A percentile compares a stretch with the other conserved stretches of the same genome.
Evolutionary conservation across 2,797 vertebrate genomes (phyloP).

Genomic region (Eulemur mongoz): DNA sequence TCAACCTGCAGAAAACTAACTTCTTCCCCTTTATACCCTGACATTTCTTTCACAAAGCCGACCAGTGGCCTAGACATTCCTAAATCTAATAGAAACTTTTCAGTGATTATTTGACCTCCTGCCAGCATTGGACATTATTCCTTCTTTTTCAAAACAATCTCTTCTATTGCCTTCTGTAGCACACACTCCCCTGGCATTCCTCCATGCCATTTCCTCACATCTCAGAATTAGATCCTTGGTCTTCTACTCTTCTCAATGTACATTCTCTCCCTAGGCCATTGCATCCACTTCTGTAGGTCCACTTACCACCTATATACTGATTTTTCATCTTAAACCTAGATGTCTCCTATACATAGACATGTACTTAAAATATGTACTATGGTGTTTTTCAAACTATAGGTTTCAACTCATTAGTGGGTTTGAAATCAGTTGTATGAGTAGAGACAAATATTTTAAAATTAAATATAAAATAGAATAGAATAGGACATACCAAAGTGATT

Average conservation of each 20-base stretch:
- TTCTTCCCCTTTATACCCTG: not conserved
- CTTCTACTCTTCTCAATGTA: not conserved
- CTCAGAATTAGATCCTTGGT: not conserved
- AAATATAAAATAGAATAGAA: not conserved
- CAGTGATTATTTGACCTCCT: not conserved
- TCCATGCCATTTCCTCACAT: not conserved
- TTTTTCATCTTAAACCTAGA: not conserved
- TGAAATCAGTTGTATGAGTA: not conserved
- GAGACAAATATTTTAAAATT: not conserved
- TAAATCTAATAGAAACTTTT: not conserved
- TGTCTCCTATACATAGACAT: not conserved
- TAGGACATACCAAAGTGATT: not conserved
- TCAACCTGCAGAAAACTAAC: not conserved
- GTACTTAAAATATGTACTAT: not conserved
- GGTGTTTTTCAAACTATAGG: not conserved
- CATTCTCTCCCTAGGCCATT: not conserved
- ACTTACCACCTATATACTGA: not conserved
- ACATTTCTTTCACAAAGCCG: not conserved
- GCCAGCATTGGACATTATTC: not conserved
- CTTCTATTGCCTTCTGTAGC: not conserved
- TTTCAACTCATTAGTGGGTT: not conserved
- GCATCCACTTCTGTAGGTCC: not conserved
- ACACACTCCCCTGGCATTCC: not conserved
- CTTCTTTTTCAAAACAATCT: not conserved
- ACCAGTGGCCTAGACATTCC: not conserved